Evolutionary conservation across 1,140 invertebrate species (phyloP).

Genomic region (Aphaenogaster rudis): DNA sequence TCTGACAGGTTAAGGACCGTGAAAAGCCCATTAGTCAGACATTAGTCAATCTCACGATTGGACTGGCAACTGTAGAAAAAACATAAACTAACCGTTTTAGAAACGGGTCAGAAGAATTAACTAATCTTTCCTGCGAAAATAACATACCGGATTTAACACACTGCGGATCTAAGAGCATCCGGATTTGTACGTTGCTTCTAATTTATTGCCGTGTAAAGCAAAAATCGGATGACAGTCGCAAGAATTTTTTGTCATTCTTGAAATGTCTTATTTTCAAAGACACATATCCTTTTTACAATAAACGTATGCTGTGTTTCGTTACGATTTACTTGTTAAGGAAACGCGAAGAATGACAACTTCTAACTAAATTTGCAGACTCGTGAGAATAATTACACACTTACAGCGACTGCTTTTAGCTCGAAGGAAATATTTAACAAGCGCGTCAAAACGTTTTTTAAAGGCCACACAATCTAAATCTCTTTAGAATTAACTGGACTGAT

Average conservation of each 20-base stretch:
- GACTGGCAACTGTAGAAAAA: neutral
- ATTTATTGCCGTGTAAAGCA: neutral
- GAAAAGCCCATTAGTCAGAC: constrained; percentile 5
- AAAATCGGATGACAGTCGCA: neutral
- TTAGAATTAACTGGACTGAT: neutral
- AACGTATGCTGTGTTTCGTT: neutral
- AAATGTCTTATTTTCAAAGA: constrained; percentile 5
- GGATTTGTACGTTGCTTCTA: neutral
- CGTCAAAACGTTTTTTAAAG: constrained; percentile 6
- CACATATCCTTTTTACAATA: neutral
- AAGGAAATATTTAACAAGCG: constrained; percentile 17
- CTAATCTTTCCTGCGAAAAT: neutral
- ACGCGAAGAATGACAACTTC: neutral
- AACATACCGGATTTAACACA: neutral
- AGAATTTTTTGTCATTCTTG: neutral
- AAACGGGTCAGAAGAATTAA: neutral
- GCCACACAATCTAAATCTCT: neutral
- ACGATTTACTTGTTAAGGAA: neutral
- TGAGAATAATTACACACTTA: constrained; percentile 31
- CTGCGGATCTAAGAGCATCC: neutral
- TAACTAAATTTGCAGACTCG: constrained; percentile 20
- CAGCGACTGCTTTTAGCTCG: neutral
- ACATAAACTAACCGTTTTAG: neutral
- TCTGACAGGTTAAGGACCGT: constrained; percentile 21
- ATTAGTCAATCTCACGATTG: constrained; percentile 4